Evolutionary conservation across 2,888 invertebrate species (phyloP).

Genomic region (Hipparchia semele): DNA sequence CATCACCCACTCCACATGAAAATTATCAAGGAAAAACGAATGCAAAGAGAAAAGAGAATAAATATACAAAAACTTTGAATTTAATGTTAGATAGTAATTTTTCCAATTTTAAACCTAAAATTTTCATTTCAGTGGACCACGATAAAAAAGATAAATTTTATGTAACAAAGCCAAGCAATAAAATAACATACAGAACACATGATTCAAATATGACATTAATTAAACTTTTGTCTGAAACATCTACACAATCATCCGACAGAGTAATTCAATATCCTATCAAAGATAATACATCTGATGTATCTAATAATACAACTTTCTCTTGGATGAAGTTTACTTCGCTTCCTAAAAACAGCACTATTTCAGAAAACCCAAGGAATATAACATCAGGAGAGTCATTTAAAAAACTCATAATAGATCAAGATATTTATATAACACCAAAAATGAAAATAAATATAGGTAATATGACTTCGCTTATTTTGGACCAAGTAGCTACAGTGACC

Average conservation of each 20-base stretch:
- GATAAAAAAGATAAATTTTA: not conserved
- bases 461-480: too few relatives aligned
- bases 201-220: not conserved
- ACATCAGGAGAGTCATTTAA: not conserved
- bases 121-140: too few relatives aligned
- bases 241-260: not conserved
- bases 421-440: not conserved
- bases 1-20: not conserved
- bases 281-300: not conserved
- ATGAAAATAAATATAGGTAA: not conserved
- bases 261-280: not conserved
- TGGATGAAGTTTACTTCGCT: too few relatives aligned
- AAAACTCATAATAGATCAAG: not conserved
- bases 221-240: not conserved
- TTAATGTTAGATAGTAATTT: not conserved
- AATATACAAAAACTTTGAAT: not conserved
- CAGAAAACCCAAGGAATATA: not conserved
- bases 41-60: too few relatives aligned
- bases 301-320: not conserved
- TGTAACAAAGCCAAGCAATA: not conserved
- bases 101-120: not conserved
- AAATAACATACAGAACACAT: not conserved
- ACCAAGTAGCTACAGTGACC: not conserved
- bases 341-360: not conserved
- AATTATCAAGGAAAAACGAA: not conserved